phyloP scores from a whole-genome alignment of 2,888 invertebrate species.

The Lycaena phlaeas region DNA sequence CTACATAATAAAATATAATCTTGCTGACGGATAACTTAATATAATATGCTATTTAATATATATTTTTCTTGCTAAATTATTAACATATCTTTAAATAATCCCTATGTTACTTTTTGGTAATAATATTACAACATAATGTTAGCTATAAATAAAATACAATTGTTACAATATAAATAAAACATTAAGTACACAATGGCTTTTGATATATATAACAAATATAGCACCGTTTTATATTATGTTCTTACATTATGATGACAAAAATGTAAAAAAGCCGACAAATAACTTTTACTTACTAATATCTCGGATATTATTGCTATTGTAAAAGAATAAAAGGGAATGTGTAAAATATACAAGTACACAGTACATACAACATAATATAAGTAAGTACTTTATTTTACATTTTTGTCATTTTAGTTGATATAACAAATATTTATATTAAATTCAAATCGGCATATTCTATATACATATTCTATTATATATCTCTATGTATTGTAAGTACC shows the following conservation, averaged over 20 bases:
- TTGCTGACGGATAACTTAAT: not conserved
- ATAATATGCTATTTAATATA: not conserved
- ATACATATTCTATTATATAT: too few relatives aligned
- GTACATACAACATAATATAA: too few relatives aligned
- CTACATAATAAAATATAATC: too few relatives aligned
- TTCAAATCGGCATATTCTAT: too few relatives aligned
- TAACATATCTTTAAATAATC: not conserved
- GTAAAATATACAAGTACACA: too few relatives aligned
- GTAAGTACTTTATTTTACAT: too few relatives aligned
- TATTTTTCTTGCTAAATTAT: not conserved
- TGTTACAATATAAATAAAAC: not conserved
- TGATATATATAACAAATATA: constrained; percentile 40
- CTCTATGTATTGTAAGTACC: too few relatives aligned
- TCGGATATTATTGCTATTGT: too few relatives aligned
- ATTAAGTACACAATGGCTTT: constrained; percentile 25
- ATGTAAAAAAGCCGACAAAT: not conserved
- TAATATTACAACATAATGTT: not conserved
- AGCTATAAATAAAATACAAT: not conserved
- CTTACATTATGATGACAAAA: constrained; percentile 12
- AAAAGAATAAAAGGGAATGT: too few relatives aligned
- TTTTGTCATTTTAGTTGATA: too few relatives aligned
- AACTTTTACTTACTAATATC: not conserved
- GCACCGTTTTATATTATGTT: constrained; percentile 39
- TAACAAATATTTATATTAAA: too few relatives aligned
- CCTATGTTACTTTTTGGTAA: not conserved